Evolutionary conservation across 2,888 invertebrate genomes (phyloP).

Genomic region (Synergus itoensis): DNA sequence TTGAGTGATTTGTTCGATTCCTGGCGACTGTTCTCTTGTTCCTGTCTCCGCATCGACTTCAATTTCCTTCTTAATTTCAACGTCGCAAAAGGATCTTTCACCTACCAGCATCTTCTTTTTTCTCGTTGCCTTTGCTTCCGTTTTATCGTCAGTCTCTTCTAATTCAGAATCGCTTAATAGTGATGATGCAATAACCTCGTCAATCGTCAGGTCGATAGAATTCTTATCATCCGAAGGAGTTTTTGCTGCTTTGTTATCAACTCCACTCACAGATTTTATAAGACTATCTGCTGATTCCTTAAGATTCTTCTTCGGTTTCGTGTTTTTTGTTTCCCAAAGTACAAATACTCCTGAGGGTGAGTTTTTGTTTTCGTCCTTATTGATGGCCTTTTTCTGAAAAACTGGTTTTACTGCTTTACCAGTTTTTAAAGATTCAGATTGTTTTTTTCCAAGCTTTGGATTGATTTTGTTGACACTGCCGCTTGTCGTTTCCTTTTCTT

Average conservation of each 20-base stretch:
- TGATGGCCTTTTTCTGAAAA: constrained; percentile 60
- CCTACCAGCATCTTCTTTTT: constrained; percentile 68
- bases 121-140: constrained; percentile 65
- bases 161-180: constrained; percentile 68
- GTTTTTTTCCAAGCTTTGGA: constrained; percentile 66
- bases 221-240: constrained; percentile 61
- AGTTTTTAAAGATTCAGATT: constrained; percentile 63
- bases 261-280: constrained; percentile 44
- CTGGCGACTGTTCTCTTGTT: constrained; percentile 41
- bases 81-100: constrained; percentile 57
- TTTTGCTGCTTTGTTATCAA: constrained; percentile 50
- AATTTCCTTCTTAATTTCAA: constrained; percentile 69
- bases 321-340: constrained; percentile 52
- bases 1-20: constrained; percentile 44
- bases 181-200: constrained; percentile 74
- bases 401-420: constrained; percentile 54
- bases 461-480: constrained; percentile 61
- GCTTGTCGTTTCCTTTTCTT: constrained; percentile 52
- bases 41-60: constrained; percentile 62
- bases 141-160: constrained; percentile 57
- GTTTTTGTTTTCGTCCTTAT: constrained; percentile 59
- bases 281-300: constrained; percentile 51
- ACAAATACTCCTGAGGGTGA: constrained; percentile 44
- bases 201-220: constrained; percentile 74
- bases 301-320: constrained; percentile 57